phyloP scores from a whole-genome alignment of 2,888 invertebrate species.

The Antheraea assamensis region DNA sequence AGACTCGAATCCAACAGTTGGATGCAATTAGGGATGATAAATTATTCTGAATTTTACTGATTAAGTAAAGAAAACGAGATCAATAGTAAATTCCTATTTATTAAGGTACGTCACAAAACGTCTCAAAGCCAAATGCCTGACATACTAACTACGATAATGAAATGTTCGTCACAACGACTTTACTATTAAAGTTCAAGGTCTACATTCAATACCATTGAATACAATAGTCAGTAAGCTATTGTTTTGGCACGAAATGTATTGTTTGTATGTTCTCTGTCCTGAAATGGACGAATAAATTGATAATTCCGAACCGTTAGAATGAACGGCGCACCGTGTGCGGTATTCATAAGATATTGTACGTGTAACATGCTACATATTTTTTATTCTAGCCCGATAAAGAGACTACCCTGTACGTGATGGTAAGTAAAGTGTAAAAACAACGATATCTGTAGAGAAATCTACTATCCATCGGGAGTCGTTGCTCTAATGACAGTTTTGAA shows the following conservation, averaged over 20 bases:
- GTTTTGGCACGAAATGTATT: conserved; percentile 13
- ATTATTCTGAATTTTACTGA: background rate
- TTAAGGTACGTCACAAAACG: background rate
- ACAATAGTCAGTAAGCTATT: conserved; percentile 9
- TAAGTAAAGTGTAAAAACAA: too few relatives aligned
- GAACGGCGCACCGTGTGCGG: conserved; percentile 4
- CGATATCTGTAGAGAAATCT: too few relatives aligned
- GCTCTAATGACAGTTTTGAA: too few relatives aligned
- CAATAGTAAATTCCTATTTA: background rate
- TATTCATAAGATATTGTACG: background rate
- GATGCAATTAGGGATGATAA: background rate
- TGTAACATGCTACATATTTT: background rate
- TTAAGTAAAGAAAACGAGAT: background rate
- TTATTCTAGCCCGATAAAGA: too few relatives aligned
- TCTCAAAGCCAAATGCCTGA: background rate
- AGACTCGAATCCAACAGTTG: too few relatives aligned
- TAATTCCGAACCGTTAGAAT: background rate
- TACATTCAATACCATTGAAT: background rate
- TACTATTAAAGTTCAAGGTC: conserved; percentile 11
- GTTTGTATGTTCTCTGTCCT: conserved; percentile 4
- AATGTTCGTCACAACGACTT: background rate
- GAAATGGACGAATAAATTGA: background rate
- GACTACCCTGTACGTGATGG: too few relatives aligned
- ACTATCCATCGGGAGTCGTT: too few relatives aligned
- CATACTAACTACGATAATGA: background rate